These are phyloP conservation scores for Zapornia atra DNA, from an alignment of 2,113 vertebrate genomes.

Conservation along the genomic window DNA sequence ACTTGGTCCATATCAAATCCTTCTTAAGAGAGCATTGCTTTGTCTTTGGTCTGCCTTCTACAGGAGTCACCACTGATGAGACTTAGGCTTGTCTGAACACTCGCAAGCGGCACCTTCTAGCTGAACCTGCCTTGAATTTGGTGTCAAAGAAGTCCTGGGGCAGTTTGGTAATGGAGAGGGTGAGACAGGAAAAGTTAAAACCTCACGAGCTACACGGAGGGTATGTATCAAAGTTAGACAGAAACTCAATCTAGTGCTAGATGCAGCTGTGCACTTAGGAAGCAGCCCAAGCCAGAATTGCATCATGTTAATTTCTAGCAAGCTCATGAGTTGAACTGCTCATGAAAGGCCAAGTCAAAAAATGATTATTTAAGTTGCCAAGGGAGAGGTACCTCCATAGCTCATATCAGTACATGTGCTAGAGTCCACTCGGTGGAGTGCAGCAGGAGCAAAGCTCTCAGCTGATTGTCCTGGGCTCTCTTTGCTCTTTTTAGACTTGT, in stretches of 20 bases:
- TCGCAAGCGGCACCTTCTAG: background rate
- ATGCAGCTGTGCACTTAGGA: slow-evolving; percentile 12
- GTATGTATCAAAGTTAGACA: slow-evolving; percentile 3
- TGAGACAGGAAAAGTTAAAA: slow-evolving; percentile 25
- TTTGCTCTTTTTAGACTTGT: background rate
- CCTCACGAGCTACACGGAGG: background rate
- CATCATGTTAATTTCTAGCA: slow-evolving; percentile 34
- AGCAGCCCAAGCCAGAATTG: slow-evolving; percentile 33
- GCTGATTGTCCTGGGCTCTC: background rate
- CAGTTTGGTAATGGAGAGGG: slow-evolving; percentile 39
- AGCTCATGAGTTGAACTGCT: background rate
- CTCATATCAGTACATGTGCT: background rate
- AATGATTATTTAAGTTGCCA: background rate
- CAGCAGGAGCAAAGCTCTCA: background rate
- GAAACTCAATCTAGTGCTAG: slow-evolving; percentile 51
- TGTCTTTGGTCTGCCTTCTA: background rate
- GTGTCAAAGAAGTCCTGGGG: slow-evolving; percentile 16
- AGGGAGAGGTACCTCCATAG: background rate
- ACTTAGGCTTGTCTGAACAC: background rate
- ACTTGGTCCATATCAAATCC: background rate
- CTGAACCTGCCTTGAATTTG: background rate
- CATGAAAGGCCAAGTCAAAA: background rate
- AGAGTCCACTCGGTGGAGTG: background rate
- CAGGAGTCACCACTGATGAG: background rate
- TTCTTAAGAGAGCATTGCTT: background rate